phyloP scores from a whole-genome alignment of 2,888 invertebrate genomes.

The Cephus sareptanus region DNA sequence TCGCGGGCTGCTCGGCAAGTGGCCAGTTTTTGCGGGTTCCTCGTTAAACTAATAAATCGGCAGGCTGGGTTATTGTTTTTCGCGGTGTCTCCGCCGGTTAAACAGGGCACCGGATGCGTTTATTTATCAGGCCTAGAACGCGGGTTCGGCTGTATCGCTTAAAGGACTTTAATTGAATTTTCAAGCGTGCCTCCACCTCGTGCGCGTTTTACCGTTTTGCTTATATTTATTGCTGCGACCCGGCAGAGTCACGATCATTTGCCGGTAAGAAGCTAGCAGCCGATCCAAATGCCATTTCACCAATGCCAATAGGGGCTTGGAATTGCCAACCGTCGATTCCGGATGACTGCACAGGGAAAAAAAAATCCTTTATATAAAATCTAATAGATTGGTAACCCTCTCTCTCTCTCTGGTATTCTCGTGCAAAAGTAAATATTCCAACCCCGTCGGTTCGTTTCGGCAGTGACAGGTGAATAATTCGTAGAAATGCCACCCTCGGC shows the following conservation, averaged over 20 bases:
- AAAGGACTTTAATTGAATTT: background rate
- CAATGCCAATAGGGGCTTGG: background rate
- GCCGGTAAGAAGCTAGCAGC: background rate
- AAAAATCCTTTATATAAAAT: background rate
- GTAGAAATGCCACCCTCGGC: background rate
- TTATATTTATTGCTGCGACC: background rate
- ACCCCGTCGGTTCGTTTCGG: background rate
- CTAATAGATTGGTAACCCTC: background rate
- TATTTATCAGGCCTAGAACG: background rate
- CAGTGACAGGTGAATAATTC: background rate
- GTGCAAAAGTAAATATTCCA: background rate
- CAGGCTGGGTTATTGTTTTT: slow-evolving; percentile 38
- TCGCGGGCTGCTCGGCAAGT: slow-evolving; percentile 30
- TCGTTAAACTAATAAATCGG: slow-evolving; percentile 48
- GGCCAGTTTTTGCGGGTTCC: slow-evolving; percentile 36
- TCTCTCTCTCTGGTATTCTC: background rate
- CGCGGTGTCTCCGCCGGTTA: background rate
- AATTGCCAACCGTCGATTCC: background rate
- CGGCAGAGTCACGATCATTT: background rate
- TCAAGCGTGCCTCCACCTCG: background rate
- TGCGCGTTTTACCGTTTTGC: background rate
- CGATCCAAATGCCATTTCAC: background rate
- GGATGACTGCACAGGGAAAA: background rate
- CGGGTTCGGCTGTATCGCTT: background rate
- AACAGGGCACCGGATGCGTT: background rate